Evolutionary conservation across 2,888 invertebrate genomes (phyloP).

Genomic region (Cactoblastis cactorum): DNA sequence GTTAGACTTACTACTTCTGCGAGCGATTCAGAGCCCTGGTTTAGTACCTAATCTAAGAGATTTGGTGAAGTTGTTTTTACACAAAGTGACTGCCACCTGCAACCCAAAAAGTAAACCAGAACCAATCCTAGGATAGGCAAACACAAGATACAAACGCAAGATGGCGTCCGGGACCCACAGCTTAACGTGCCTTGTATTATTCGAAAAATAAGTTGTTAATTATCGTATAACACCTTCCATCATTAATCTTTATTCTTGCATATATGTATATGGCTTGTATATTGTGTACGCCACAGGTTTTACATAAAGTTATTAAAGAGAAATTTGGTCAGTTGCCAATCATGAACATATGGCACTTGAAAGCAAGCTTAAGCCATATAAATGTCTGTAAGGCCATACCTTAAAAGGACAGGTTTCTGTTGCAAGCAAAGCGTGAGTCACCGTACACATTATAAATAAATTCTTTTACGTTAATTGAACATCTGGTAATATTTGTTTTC

Average conservation of each 20-base stretch:
- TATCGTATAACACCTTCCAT: no score
- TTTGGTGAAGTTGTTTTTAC: no score
- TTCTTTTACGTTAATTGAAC: conserved; percentile 62
- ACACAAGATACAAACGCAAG: no score
- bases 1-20: no score
- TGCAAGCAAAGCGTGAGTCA: conserved; percentile 68
- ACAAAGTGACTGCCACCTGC: no score
- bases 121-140: no score
- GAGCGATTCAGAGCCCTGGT: no score
- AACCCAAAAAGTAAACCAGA: no score
- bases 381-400: conserved; percentile 70
- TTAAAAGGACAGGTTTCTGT: conserved; percentile 59
- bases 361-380: conserved; percentile 72
- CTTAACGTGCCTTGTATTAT: no score
- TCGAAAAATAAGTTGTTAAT: not conserved
- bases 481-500: conserved; percentile 52
- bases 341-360: conserved; percentile 73
- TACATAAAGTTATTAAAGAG: conserved; percentile 33
- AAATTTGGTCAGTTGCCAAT: conserved; percentile 69
- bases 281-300: conserved; percentile 15
- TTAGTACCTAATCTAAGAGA: no score
- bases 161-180: no score
- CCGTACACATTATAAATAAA: conserved; percentile 57
- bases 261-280: not conserved
- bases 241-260: not conserved